Conservation (phyloP, 2,797 vertebrate genomes). For the Lagodon rhomboides region DNA sequence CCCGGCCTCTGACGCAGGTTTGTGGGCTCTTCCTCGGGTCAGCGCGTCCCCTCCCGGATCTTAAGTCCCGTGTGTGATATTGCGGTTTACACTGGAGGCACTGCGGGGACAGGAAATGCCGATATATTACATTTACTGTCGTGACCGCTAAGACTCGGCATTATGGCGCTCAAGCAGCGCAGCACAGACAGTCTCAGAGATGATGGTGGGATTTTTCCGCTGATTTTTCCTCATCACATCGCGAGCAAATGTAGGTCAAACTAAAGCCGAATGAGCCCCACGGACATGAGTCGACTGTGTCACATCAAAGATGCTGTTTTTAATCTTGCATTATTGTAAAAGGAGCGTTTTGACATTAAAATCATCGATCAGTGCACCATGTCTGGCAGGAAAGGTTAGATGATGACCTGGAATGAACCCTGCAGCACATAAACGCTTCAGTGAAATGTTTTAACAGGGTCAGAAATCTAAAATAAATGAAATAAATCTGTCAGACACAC, state of each 20-base stretch:
- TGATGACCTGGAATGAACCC: background rate
- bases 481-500: background rate
- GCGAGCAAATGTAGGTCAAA: slow-evolving; percentile 56
- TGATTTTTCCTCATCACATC: slow-evolving; percentile 3
- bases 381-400: background rate
- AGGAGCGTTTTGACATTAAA: background rate
- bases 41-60: slow-evolving; percentile 35
- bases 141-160: background rate
- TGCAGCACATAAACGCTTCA: background rate
- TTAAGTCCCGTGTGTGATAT: background rate
- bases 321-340: background rate
- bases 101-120: slow-evolving; percentile 47
- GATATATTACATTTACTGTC: background rate
- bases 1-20: slow-evolving; percentile 57
- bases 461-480: fast-evolving
- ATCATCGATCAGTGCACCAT: background rate
- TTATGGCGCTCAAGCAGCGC: slow-evolving; percentile 22
- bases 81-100: slow-evolving; percentile 42
- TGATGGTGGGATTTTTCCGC: background rate
- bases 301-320: background rate
- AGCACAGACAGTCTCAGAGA: background rate
- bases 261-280: slow-evolving; percentile 40
- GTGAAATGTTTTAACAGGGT: background rate
- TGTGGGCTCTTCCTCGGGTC: slow-evolving; percentile 18
- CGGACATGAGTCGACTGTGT: background rate